Evolutionary conservation across 2,888 invertebrate species (phyloP).

Genomic region (Folsomia manolachei): DNA sequence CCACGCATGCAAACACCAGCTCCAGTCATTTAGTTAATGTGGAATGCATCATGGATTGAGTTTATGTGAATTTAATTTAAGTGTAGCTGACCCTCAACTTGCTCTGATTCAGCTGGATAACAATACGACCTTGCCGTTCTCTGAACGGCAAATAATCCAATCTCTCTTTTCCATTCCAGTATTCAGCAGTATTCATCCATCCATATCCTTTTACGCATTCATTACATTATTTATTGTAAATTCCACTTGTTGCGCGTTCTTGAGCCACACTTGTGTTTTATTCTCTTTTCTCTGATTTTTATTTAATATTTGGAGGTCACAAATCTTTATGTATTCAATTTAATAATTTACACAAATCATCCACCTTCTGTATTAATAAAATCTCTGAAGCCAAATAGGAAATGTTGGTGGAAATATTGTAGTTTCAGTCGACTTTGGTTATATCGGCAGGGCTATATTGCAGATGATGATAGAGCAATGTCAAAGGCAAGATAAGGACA

Average conservation of each 20-base stretch:
- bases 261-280: not conserved
- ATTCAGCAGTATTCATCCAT: not conserved
- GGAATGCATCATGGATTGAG: not conserved
- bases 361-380: not conserved
- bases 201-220: not conserved
- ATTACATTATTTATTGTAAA: too few species aligned
- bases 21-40: not conserved
- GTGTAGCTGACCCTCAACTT: not conserved
- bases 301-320: not conserved
- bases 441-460: too few species aligned
- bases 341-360: not conserved
- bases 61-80: not conserved
- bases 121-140: not conserved
- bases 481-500: not conserved
- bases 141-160: not conserved
- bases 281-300: not conserved
- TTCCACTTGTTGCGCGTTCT: not conserved
- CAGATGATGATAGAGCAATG: not conserved
- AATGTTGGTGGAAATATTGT: too few species aligned
- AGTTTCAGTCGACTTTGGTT: too few species aligned
- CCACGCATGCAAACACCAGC: too few species aligned
- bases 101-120: not conserved
- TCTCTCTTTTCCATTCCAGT: not conserved
- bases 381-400: too few species aligned
- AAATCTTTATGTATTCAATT: too few species aligned